Evolutionary conservation across 2,113 vertebrate genomes (phyloP).

Genomic region (Bettongia penicillata): DNA sequence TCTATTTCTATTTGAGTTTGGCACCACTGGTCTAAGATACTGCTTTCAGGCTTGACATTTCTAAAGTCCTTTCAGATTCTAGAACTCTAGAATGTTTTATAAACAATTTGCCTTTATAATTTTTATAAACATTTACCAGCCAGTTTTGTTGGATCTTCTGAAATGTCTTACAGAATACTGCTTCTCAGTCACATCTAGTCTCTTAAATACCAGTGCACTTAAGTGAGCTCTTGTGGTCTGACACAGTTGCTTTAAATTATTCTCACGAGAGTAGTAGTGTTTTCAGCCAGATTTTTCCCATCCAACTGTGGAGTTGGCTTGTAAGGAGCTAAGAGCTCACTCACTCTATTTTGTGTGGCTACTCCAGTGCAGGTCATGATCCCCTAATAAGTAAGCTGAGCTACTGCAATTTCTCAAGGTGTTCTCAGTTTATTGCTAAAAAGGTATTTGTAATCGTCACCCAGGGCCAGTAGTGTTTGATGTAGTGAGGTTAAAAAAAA

Average conservation of each 20-base stretch:
- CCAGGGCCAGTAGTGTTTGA: neutral
- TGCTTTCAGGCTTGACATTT: too few species aligned
- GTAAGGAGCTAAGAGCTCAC: too few species aligned
- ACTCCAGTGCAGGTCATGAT: too few species aligned
- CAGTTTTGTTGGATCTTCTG: neutral
- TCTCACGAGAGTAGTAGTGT: too few species aligned
- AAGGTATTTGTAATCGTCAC: constrained; percentile 8
- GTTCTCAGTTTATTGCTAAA: neutral
- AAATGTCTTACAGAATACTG: neutral
- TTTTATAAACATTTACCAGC: neutral
- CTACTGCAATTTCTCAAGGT: neutral
- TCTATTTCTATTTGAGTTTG: too few species aligned
- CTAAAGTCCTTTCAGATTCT: too few species aligned
- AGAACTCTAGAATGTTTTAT: neutral
- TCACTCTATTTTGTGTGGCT: too few species aligned
- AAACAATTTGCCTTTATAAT: neutral
- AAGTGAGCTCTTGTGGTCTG: too few species aligned
- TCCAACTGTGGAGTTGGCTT: too few species aligned
- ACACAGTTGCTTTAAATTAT: too few species aligned
- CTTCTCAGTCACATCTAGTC: neutral
- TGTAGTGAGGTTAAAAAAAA: neutral
- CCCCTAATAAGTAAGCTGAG: neutral
- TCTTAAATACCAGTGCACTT: neutral
- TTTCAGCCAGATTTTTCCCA: too few species aligned
- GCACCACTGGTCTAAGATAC: too few species aligned